Base-by-base conservation (phyloP, 2,797 vertebrate species). In the Gambelia wislizenii region DNA sequence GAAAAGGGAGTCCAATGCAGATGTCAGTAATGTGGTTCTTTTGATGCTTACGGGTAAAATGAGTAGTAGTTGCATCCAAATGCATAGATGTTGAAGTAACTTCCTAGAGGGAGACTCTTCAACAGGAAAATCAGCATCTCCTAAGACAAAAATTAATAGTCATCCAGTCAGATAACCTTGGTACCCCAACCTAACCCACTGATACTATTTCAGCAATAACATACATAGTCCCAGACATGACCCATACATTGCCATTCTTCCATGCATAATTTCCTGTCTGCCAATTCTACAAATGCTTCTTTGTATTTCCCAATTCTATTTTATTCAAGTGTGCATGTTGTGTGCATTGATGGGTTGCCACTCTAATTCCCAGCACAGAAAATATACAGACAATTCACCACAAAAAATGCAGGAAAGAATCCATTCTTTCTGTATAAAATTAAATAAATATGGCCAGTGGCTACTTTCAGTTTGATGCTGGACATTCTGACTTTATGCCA, bases 81-180 rank as follows among this genome's bases (percentile, higher is more conserved):
- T 90, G 96, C 96, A 84, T 97, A 98, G 93, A 98, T 96, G 93
- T 98, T 99, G 95, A 98, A 99, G 93, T 97, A 98, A 94, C 98
- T 98, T 93, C 97, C 98, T 39, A 98, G 27, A 3, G 98, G 98
- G 90, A 99, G 96, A 91, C 98, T 98, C 97, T 99, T 99, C 92
- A 98, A 93, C 77, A 99, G 96, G n/a, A 98, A 96, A 90, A 98
- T 95, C 86, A 98, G 93, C 9, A 98, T 98, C 72, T 98, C 98
- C 98, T 98, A 89, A 3, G 87, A 72, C 10, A 18, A 64, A 5
- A 4, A 3, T 47, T 30, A 59, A 25, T 77, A 75, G 59, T 61
- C 47, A 81, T 64, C 80, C 0, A 42, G 42, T 0, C 42, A 36
- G 54, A 12, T 36, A 10, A 39, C 10, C n/a, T 80, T 59, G 27